Conservation (phyloP, 2,113 vertebrate genomes). For the Alaudala cheleensis region DNA sequence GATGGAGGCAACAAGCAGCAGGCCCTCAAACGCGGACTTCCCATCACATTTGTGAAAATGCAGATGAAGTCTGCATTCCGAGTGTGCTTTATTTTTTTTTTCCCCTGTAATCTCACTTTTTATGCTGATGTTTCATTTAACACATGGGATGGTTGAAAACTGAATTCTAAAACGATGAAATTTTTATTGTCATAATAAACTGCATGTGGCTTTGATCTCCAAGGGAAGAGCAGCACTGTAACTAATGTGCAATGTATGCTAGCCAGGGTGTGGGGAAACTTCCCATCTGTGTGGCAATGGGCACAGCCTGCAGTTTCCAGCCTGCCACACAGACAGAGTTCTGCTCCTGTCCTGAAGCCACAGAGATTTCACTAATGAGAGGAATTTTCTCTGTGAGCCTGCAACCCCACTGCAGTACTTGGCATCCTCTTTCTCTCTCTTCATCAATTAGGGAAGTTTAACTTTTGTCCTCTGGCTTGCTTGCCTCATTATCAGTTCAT, state of each 20-base stretch:
- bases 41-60: background rate
- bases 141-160: background rate
- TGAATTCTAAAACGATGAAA: constrained; percentile 17
- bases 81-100: background rate
- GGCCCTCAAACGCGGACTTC: background rate
- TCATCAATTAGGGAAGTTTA: constrained; percentile 59
- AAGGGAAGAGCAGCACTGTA: background rate
- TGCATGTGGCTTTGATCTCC: background rate
- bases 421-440: background rate
- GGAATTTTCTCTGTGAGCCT: background rate
- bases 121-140: constrained; percentile 27
- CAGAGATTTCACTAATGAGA: constrained; percentile 31
- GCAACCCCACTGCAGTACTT: background rate
- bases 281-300: background rate
- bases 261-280: background rate
- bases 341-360: constrained; percentile 7
- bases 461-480: constrained; percentile 50
- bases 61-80: background rate
- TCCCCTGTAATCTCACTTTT: background rate
- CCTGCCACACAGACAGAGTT: background rate
- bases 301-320: background rate
- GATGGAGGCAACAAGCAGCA: constrained; percentile 75
- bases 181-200: background rate
- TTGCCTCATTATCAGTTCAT: constrained; percentile 58
- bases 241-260: background rate